Evolutionary conservation across 2,888 invertebrate species (phyloP), one percentile per base, ranked within the genome.

Genomic region (Periphyllus acericola): DNA sequence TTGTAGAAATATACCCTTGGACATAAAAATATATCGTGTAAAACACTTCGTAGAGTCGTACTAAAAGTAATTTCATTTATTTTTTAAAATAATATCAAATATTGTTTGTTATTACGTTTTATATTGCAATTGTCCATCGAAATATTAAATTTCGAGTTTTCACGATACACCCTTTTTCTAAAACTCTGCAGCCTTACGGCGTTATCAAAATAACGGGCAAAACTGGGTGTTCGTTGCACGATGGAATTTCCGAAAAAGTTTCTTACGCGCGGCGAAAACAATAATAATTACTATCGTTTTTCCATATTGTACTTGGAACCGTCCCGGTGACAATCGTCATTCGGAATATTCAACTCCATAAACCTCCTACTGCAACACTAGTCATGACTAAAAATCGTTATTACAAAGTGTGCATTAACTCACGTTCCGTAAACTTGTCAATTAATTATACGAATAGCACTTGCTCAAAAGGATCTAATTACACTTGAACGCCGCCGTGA

Each of bases 391-490:
- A 78, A 78, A 52, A 78, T 52, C 52, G 52, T 78, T 78, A 78
- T 29, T 52, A 19, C 76, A 29, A 78, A 78, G 52, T 78, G 76
- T 52, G 52, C 46, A 46, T 78, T 78, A 52, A 78, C 3, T 11
- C 32, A 78, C 46, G 76, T 78, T 29, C 32, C 76, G 21, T 19
- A 52, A 78, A 78, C 76, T 78, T 78, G 52, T 78, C 19, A 78
- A 78, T 52, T 78, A 78, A 78, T 78, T 78, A n/a, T n/a, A n/a
- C n/a, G 29, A 78, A 78, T 52, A 78, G 52, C 76, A 52, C 76
- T 78, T 78, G 52, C 52, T 52, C 32, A 52, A 29, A 78, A 78
- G 52, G 76, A 78, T 78, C 76, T 52, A 52, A 78, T 78, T 78
- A 78, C 52, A 78, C 52, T 32, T 52, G 21, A 29, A 78, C 21